These are phyloP conservation scores for Mungos mungo DNA, from an alignment of 2,113 vertebrate species.

Conservation along the genomic window DNA sequence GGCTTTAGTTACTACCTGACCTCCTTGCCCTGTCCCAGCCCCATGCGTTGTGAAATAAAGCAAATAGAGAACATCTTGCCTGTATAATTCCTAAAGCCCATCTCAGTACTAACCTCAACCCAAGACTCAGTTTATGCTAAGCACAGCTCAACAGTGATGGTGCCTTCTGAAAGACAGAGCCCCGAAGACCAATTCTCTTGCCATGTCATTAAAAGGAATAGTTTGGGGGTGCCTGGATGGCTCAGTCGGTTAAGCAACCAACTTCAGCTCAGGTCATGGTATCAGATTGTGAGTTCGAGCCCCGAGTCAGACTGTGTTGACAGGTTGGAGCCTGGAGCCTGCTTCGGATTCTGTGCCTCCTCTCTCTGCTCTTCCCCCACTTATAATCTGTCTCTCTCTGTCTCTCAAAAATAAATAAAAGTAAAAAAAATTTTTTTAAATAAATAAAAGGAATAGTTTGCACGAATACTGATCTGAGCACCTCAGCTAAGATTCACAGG, in stretches of 20 bases:
- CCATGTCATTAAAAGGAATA: not conserved
- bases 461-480: not conserved
- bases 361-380: no score
- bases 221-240: not conserved
- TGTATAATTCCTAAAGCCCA: not conserved
- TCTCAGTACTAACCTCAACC: not conserved
- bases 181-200: not conserved
- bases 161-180: not conserved
- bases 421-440: no score
- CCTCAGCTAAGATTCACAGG: not conserved
- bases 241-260: no score
- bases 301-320: no score
- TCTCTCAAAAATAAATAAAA: no score
- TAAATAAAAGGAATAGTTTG: not conserved
- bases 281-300: no score
- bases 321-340: no score
- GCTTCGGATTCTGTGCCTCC: no score
- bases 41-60: not conserved
- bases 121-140: not conserved
- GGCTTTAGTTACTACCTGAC: no score
- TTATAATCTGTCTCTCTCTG: no score
- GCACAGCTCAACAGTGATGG: not conserved
- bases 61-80: not conserved
- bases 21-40: no score
- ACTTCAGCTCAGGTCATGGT: no score